Base-by-base conservation (phyloP, 2,113 vertebrate genomes). In the Echinops telfairi region DNA sequence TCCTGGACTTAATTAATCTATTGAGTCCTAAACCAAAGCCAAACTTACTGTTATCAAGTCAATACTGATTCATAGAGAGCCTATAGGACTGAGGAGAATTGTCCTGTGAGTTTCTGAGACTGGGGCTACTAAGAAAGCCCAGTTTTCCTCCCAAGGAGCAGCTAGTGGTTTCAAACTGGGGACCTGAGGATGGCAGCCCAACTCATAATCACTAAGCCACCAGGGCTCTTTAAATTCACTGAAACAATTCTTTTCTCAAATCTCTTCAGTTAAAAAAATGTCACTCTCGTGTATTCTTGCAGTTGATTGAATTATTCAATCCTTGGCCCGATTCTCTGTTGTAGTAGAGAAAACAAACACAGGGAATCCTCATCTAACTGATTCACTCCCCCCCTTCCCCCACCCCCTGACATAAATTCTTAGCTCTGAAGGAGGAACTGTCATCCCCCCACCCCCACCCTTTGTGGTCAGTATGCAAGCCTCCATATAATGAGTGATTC, bases 211-310 rank as follows among this genome's bases (percentile, higher is more conserved):
- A 53, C 47, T 53, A 53, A 7, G 12, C 12, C 47, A 53, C 43
- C 12, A 53, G 47, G 47, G 47, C 9, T 14, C 47, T 11, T 93
- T 82, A 88, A 91, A 22, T 2, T 17, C 0, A 89, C 80, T 83
- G 6, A 66, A 95, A 91, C 82, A 91, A 71, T 43, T 83, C 3
- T 80, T 95, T 96, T 96, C 60, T 68, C 77, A 88, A 86, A 92
- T 68, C n/a, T 91, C 83, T 89, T 53, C 47, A 14, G 47, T 53
- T 53, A 8, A 53, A 53, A 53, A 40, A 40, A 40, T 40, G 40
- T 84, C 9, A 57, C n/a, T 78, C 75, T 90, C 8, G 43, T 73
- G 10, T 62, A 40, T 86, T 76, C 47, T 43, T 93, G 16, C 1
- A 71, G 6, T 71, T n/a, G 25, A 12, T 73, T 38, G 17, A 47